Conservation (phyloP, 2,113 vertebrate genomes). For the Zeus faber region DNA sequence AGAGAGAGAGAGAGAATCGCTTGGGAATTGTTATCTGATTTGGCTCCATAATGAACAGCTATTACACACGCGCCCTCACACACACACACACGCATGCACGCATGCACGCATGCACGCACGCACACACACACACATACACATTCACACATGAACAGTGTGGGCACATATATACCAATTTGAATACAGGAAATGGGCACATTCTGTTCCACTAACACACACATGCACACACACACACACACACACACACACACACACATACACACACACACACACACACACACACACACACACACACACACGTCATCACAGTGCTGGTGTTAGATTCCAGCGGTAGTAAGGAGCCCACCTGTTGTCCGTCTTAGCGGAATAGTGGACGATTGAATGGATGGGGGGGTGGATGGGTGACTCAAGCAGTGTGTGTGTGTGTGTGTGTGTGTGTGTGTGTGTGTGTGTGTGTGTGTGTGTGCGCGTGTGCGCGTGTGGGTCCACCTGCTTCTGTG, state of each 20-base stretch:
- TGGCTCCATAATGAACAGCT: slow-evolving; percentile 53
- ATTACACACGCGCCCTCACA: slow-evolving; percentile 28
- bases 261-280: slow-evolving; percentile 7
- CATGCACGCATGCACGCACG: slow-evolving; percentile 7
- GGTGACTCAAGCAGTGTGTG: too few species aligned
- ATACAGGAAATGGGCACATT: too few species aligned
- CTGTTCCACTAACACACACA: not conserved
- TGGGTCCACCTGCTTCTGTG: not conserved
- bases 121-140: slow-evolving; percentile 10
- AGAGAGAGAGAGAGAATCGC: slow-evolving; percentile 22
- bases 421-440: not conserved
- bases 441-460: not conserved
- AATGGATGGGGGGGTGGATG: not conserved
- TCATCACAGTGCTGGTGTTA: not conserved
- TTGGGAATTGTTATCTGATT: slow-evolving; percentile 63
- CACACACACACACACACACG: slow-evolving; percentile 4
- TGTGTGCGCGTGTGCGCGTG: not conserved
- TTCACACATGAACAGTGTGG: too few species aligned
- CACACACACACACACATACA: not conserved
- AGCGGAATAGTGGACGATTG: too few species aligned
- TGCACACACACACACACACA: slow-evolving; percentile 2
- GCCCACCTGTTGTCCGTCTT: not conserved
- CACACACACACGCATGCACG: slow-evolving; percentile 19
- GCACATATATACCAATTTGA: not conserved
- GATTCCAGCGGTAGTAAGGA: not conserved